These are phyloP conservation scores for Sinocyclocheilus anophthalmus DNA, from an alignment of 2,113 vertebrate genomes.

Conservation along the genomic window DNA sequence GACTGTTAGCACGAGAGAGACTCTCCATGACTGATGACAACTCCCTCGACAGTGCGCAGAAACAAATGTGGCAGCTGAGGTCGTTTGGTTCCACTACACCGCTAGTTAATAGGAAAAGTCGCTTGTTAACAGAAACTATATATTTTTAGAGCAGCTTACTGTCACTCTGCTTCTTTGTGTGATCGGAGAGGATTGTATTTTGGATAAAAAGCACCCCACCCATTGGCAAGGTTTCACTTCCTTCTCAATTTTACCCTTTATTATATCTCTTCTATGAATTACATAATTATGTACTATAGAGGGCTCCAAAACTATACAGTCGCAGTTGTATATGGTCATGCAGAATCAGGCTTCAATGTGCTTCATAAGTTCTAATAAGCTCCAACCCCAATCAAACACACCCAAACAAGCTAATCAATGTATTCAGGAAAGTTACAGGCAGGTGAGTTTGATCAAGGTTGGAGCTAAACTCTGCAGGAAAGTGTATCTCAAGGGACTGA, in stretches of 20 bases:
- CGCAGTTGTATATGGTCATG: too few species aligned
- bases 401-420: too few species aligned
- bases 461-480: too few species aligned
- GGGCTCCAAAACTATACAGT: not conserved
- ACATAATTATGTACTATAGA: not conserved
- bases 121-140: not conserved
- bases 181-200: not conserved
- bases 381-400: too few species aligned
- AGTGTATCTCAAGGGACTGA: too few species aligned
- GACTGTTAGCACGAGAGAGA: conserved; percentile 60
- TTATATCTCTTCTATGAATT: too few species aligned
- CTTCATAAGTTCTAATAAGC: too few species aligned
- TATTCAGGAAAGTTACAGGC: too few species aligned
- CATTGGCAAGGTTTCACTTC: not conserved
- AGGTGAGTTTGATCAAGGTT: too few species aligned
- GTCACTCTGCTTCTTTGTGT: not conserved
- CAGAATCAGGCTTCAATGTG: too few species aligned
- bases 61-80: not conserved
- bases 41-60: not conserved
- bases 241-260: too few species aligned
- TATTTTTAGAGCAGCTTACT: not conserved
- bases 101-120: not conserved
- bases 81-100: not conserved
- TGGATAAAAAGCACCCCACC: not conserved
- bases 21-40: conserved; percentile 73